These are phyloP conservation scores for Xenopus petersii DNA, from an alignment of 2,797 vertebrate species.

Conservation along the genomic window DNA sequence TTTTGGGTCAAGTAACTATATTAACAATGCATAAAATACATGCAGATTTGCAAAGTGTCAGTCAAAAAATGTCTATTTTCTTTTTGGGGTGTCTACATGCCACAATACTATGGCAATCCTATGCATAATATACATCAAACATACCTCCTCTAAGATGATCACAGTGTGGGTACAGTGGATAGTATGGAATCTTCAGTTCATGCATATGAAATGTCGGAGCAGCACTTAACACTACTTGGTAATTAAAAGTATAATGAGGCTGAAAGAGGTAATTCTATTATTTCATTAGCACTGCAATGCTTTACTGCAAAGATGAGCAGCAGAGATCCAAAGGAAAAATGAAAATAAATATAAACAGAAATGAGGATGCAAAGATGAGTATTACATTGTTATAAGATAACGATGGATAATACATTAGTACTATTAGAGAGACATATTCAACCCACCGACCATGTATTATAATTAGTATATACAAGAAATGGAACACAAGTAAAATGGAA, in stretches of 20 bases:
- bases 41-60: too few relatives aligned
- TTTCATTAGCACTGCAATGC: neutral
- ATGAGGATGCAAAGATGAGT: slow-evolving; percentile 65
- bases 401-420: slow-evolving; percentile 64
- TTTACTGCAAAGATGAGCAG: slow-evolving; percentile 56
- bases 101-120: too few relatives aligned
- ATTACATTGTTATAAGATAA: slow-evolving; percentile 71
- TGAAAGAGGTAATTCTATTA: neutral
- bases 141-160: too few relatives aligned
- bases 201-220: too few relatives aligned
- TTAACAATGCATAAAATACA: too few relatives aligned
- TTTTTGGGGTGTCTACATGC: too few relatives aligned
- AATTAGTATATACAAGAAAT: neutral
- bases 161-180: too few relatives aligned
- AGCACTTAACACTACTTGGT: too few relatives aligned
- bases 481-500: slow-evolving; percentile 57
- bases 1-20: too few relatives aligned
- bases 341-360: slow-evolving; percentile 50
- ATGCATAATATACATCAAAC: too few relatives aligned
- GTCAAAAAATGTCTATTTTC: too few relatives aligned
- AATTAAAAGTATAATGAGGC: neutral
- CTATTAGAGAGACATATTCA: neutral
- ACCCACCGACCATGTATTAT: neutral
- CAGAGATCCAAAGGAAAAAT: slow-evolving; percentile 56
- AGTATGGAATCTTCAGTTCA: too few relatives aligned